Conservation (phyloP, 2,888 invertebrate species). For the Tholera decimalis region DNA sequence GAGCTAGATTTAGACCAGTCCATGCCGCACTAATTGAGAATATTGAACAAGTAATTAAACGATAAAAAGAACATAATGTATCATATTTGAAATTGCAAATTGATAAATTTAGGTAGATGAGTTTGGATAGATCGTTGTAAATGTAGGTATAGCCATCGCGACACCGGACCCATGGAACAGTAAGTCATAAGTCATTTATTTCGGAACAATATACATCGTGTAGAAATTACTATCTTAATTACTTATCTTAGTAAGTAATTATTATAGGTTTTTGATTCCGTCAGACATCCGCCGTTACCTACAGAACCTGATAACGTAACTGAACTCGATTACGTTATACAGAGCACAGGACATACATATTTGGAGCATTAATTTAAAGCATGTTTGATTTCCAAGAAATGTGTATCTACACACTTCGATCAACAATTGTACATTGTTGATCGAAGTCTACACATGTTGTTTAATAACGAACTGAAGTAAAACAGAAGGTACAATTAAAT, state of each 20-base stretch:
- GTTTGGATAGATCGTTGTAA: neutral
- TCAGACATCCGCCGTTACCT: slow-evolving; percentile 22
- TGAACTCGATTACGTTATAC: slow-evolving; percentile 23
- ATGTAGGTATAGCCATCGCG: neutral
- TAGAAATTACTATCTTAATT: too few species aligned
- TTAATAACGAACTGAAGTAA: neutral
- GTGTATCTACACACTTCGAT: too few species aligned
- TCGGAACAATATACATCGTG: too few species aligned
- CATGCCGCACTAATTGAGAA: slow-evolving; percentile 52
- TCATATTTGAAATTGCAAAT: slow-evolving; percentile 35
- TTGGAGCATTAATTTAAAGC: slow-evolving; percentile 22
- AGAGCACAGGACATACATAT: slow-evolving; percentile 21
- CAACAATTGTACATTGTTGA: too few species aligned
- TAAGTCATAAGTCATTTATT: too few species aligned
- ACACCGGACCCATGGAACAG: slow-evolving; percentile 23
- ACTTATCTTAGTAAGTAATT: slow-evolving; percentile 7
- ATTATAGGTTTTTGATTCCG: slow-evolving; percentile 13
- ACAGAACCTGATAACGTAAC: slow-evolving; percentile 17
- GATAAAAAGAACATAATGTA: slow-evolving; percentile 39
- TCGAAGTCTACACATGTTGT: too few species aligned
- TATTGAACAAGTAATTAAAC: slow-evolving; percentile 41
- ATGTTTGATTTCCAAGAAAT: slow-evolving; percentile 31
- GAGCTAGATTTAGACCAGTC: slow-evolving; percentile 65
- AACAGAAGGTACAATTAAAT: slow-evolving; percentile 6
- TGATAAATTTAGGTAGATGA: slow-evolving; percentile 20